These are phyloP conservation scores for Ophioderma brevispina DNA, from an alignment of 35 echinoderm and acorn worm genomes.

Conservation along the genomic window DNA sequence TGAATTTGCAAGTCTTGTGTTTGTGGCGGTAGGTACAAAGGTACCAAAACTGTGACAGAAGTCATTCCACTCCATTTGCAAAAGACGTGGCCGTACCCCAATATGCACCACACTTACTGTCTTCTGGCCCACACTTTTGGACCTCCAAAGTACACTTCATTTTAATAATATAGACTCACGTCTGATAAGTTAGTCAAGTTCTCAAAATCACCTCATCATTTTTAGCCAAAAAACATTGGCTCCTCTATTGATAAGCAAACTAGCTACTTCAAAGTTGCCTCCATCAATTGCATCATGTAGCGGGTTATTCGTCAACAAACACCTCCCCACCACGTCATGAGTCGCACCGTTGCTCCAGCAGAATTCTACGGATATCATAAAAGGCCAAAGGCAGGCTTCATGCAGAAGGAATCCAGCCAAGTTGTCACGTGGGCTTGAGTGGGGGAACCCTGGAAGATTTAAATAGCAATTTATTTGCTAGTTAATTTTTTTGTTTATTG, in stretches of 20 bases:
- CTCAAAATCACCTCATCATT: conserved; percentile 87
- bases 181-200: too few species aligned
- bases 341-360: conserved; percentile 70
- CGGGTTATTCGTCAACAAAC: conserved; percentile 79
- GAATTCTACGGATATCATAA: conserved; percentile 61
- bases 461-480: too few species aligned
- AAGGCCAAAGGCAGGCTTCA: conserved; percentile 87
- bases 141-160: too few species aligned
- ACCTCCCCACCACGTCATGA: conserved; percentile 79
- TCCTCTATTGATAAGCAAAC: conserved; percentile 74
- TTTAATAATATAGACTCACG: too few species aligned
- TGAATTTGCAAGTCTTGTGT: too few species aligned
- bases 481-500: too few species aligned
- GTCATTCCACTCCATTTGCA: too few species aligned
- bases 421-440: conserved; percentile 86
- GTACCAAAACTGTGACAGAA: too few species aligned
- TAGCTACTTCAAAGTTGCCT: conserved; percentile 83
- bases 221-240: conserved; percentile 69
- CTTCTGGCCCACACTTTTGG: too few species aligned
- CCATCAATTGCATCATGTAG: conserved; percentile 89
- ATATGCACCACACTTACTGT: too few species aligned
- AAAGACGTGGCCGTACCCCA: too few species aligned
- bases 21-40: too few species aligned
- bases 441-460: conserved; percentile 97
- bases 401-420: conserved; percentile 94